Percentiles rank a stretch among this genome's conserved stretches.
These are phyloP conservation scores for Sarcophaga carnaria DNA, from an alignment of 2,888 invertebrate genomes.

Conservation along the genomic window DNA sequence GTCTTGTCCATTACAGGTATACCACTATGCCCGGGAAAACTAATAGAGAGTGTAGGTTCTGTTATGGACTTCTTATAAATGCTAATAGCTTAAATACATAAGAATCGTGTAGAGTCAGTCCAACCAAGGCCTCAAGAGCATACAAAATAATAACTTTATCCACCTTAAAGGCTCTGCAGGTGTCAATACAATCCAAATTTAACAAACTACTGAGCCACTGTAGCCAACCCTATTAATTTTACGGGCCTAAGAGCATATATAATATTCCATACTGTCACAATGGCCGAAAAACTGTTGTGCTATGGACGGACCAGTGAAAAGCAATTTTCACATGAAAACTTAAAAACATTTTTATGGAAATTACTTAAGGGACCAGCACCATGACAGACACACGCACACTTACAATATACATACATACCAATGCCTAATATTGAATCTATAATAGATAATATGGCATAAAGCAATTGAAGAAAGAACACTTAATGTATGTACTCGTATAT, in stretches of 20 bases:
- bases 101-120: too few relatives aligned
- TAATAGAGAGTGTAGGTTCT: too few relatives aligned
- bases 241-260: background rate
- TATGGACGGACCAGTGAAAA: constrained; percentile 13
- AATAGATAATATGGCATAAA: background rate
- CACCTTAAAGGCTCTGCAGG: too few relatives aligned
- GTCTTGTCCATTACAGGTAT: too few relatives aligned
- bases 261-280: background rate
- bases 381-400: background rate
- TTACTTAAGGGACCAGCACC: constrained; percentile 41
- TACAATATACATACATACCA: background rate
- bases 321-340: constrained; percentile 27
- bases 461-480: background rate
- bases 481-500: too few relatives aligned
- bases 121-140: too few relatives aligned
- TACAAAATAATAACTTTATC: too few relatives aligned
- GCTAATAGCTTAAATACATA: too few relatives aligned
- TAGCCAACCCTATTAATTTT: background rate
- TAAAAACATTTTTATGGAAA: constrained; percentile 51
- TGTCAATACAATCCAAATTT: background rate
- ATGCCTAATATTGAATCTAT: background rate
- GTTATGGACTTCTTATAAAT: too few relatives aligned
- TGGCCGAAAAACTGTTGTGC: background rate
- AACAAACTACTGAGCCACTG: background rate
- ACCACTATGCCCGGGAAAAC: too few relatives aligned